Evolutionary conservation across 1,140 invertebrate genomes (phyloP), one percentile per base, ranked within the genome.

Genomic region (Drosophila guanche): DNA sequence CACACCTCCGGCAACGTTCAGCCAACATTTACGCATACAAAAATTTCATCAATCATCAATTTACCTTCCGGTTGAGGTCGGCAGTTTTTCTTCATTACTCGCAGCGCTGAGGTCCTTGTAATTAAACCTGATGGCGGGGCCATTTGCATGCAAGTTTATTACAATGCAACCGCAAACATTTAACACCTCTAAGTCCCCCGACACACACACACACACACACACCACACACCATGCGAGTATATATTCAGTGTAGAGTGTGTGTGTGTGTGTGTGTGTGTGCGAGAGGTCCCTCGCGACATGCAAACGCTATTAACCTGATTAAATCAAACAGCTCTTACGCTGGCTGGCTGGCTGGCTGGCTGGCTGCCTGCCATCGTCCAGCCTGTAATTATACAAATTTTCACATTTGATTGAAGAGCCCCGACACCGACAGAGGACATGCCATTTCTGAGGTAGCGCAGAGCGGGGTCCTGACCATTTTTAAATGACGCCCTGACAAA

Each of bases 241-340:
- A 14, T 23, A 29, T 45, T 37, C 1, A 1, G 7, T 7, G 29
- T 3, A 5, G 8, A 23, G 25, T 3, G 58, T 25, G 37, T n/a
- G 10, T 14, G 7, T 14, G 8, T 23, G 25, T 3, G 58, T 25
- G 37, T n/a, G 10, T 14, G 7, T 14, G 33, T 25, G 27, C 12
- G 41, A 45, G 29, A 33, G 29, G 33, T 37, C 33, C 10, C 33
- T 48, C 47, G 65, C 74, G 74, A 88, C 81, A 88, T 88, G 81
- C 78, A 78, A 88, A 78, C 59, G 84, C 83, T 79, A 76, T 86
- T 86, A 86, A 78, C 75, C 66, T 86, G 83, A 86, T 88, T 88
- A 86, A 88, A 86, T 88, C 83, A 81, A 88, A 75, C 68, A 59
- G 61, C 61, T 51, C 50, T 43, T 48, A 41, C 62, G 60, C 70